Evolutionary conservation across 2,888 invertebrate species (phyloP), one percentile per base, ranked within the genome.

Genomic region (Rhagonycha lutea): DNA sequence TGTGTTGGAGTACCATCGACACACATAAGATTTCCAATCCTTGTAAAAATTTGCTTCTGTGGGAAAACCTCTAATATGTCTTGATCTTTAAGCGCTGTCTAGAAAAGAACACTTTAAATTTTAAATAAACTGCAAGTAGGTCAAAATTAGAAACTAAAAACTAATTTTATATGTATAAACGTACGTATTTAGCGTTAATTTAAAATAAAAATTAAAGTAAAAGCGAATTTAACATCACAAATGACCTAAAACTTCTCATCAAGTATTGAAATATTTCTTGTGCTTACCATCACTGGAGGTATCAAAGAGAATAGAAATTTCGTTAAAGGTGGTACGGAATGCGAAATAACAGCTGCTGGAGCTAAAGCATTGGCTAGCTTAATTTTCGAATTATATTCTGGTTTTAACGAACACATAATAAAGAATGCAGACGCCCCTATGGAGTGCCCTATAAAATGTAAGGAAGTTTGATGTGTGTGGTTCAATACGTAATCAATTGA

Each of bases 361-460:
- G 87, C 86, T 62, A 88, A 78, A 10, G 85, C 85, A 14, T 86
- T 82, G 70, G 86, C 83, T n/a, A 86, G 80, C 65, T 82, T 82
- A 29, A 88, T 83, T 83, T 87, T 87, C 10, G 80, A 75, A 79
- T 87, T 87, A 77, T 87, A 88, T 74, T 86, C 85, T 3, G 88
- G 87, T 10, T 85, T 85, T 62, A 83, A 82, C 0, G 89, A 87
- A 70, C 87, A 84, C 84, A 89, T 83, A n/a, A 89, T 88, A 75
- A 88, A 88, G 78, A 87, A 88, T 74, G 86, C 85, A 8, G 89
- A 87, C 0, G 89, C 88, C 26, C 92, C 92, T 86, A 93, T 91
- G 0, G 91, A 92, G 83, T 93, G 92, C 1, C 92, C 93, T n/a
- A 92, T 85, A 84, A 91, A 92, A 80, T 88, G 88, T 10, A 93